Base-by-base conservation (phyloP, 2,888 invertebrate species). In the Tenthredo livida region DNA sequence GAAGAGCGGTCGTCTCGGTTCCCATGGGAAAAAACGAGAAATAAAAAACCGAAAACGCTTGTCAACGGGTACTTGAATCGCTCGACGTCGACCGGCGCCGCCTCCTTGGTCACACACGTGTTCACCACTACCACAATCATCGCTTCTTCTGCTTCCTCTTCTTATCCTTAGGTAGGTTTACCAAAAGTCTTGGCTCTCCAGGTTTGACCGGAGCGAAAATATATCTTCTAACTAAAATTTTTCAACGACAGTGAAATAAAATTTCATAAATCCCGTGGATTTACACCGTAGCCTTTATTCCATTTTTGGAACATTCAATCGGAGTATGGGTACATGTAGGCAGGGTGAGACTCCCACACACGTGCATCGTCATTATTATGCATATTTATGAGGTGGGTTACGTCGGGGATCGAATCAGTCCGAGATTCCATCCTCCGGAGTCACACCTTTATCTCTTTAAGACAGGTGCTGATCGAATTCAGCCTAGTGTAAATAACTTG, bases 341-440 rank as follows among this genome's bases (percentile, higher is more conserved):
- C 78, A 58, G 40, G 61, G 40, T 80, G 78, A 17, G 6, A 77
- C 40, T 7, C 21, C 47, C 17, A 33, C n/a, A 40, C 58, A 9
- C 21, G 40, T 58, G n/a, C 7, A 50, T 54, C 29, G 50, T 37
- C 40, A 37, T 61, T 58, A 80, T 80, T 80, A 80, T 80, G 80
- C 80, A 80, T 80, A 80, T 80, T 80, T 80, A 80, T 40, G 80
- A 80, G 58, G 37, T 58, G 33, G 40, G 61, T 80, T 40, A 37
- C 21, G 58, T 40, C 40, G 15, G 37, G 10, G 10, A 40, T 25
- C 3, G 12, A 61, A 80, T 29, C 61, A 40, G 40, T 37, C n/a
- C 21, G 15, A 61, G 61, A 80, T 80, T 58, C 80, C 61, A 80
- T 40, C 80, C 40, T 21, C 21, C 12, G 61, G 33, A 33, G 75